Percentiles rank a stretch among this genome's conserved stretches.
phyloP scores from a whole-genome alignment of 1,140 invertebrate genomes.

The Charaxes varanes region DNA sequence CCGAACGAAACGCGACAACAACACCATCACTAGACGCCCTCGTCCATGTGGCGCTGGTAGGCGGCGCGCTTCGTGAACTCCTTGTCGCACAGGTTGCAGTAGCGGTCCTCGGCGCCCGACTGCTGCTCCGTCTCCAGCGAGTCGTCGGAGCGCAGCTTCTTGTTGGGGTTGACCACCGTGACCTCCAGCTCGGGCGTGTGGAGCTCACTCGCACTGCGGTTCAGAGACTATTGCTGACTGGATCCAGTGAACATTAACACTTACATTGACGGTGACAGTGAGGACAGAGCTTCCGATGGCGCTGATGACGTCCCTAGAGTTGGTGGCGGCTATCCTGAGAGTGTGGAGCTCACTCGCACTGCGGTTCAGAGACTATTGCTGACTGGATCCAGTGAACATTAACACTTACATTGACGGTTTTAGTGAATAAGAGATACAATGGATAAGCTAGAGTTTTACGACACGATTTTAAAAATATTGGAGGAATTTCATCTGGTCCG shows the following conservation, averaged over 20 bases:
- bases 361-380: conserved; percentile 66
- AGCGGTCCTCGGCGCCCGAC: conserved; percentile 60
- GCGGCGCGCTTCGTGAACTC: conserved; percentile 74
- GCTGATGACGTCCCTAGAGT: conserved; percentile 23
- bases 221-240: too few relatives aligned
- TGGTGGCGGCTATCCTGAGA: conserved; percentile 59
- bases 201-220: conserved; percentile 42
- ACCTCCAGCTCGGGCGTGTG: conserved; percentile 60
- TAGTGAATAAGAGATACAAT: too few relatives aligned
- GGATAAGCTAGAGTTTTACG: too few relatives aligned
- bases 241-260: too few relatives aligned
- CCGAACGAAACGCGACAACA: conserved; percentile 65
- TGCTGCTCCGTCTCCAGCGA: too few relatives aligned
- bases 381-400: too few relatives aligned
- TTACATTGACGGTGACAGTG: conserved; percentile 60
- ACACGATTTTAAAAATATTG: too few relatives aligned
- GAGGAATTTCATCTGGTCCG: too few relatives aligned
- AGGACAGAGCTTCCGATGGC: conserved; percentile 37
- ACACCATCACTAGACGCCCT: conserved; percentile 57
- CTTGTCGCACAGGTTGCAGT: conserved; percentile 76
- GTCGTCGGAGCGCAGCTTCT: too few relatives aligned
- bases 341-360: conserved; percentile 36
- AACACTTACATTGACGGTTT: conserved; percentile 61
- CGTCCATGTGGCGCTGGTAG: conserved; percentile 75
- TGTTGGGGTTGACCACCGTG: too few relatives aligned